Conservation (phyloP, 2,797 vertebrate genomes). For the Gobio occitaniae region DNA sequence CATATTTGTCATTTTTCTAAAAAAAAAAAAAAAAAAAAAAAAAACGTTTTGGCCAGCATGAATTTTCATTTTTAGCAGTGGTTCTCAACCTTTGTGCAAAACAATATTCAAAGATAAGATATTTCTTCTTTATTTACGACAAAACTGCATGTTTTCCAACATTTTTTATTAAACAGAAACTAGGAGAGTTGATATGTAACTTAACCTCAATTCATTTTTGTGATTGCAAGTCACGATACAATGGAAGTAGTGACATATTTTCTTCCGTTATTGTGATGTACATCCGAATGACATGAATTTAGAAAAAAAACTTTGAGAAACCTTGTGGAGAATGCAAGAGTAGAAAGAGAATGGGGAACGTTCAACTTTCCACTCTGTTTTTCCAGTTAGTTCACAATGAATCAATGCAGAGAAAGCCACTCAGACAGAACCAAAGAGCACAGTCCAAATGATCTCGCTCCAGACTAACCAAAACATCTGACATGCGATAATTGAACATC, state of each 20-base stretch:
- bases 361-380: constrained; percentile 4
- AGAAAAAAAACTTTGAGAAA: not conserved
- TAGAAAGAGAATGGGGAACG: not conserved
- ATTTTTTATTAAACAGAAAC: not conserved
- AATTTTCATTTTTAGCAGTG: not conserved
- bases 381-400: not conserved
- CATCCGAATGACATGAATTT: no score
- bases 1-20: no score
- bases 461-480: not conserved
- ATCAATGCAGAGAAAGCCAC: not conserved
- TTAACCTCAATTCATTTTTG: not conserved
- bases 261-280: no score
- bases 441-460: not conserved
- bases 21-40: not conserved
- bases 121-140: not conserved
- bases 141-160: not conserved
- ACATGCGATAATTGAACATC: not conserved
- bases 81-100: not conserved
- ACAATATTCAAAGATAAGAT: not conserved
- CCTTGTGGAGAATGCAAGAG: not conserved
- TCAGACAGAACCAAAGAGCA: not conserved
- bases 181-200: not conserved
- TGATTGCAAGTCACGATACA: not conserved
- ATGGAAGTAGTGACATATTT: no score
- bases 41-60: not conserved